Evolutionary conservation across 1,140 invertebrate species (phyloP).

Genomic region (Halesus radiatus): DNA sequence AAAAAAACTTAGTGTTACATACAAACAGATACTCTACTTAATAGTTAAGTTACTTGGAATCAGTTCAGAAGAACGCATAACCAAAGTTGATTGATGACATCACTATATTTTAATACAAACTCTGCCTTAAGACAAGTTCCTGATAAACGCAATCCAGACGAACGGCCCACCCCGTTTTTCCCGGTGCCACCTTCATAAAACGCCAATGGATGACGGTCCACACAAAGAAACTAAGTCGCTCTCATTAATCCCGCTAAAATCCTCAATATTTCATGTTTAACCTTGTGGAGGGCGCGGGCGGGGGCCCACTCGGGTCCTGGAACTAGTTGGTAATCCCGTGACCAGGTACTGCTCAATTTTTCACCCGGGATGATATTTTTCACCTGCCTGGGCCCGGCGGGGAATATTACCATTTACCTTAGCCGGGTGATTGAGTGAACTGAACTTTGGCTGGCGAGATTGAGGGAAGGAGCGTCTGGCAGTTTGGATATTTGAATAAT

Average conservation of each 20-base stretch:
- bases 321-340: slow-evolving; percentile 1
- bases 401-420: slow-evolving; percentile 25
- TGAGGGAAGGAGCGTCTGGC: background rate
- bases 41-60: too few species aligned
- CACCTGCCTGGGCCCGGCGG: background rate
- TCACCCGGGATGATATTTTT: background rate
- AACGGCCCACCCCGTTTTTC: too few species aligned
- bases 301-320: too few species aligned
- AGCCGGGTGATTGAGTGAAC: slow-evolving; percentile 19
- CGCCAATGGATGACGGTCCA: background rate
- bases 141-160: too few species aligned
- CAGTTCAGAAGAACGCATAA: too few species aligned
- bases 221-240: background rate
- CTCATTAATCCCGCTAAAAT: slow-evolving; percentile 13
- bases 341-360: background rate
- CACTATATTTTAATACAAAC: too few species aligned
- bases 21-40: too few species aligned
- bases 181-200: background rate
- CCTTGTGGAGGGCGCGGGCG: background rate
- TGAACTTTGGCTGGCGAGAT: background rate
- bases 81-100: too few species aligned
- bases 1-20: too few species aligned
- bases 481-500: too few species aligned
- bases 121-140: too few species aligned
- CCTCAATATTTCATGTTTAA: slow-evolving; percentile 24